These are phyloP conservation scores for Ametastegia equiseti DNA, from an alignment of 2,888 invertebrate genomes.

Conservation along the genomic window DNA sequence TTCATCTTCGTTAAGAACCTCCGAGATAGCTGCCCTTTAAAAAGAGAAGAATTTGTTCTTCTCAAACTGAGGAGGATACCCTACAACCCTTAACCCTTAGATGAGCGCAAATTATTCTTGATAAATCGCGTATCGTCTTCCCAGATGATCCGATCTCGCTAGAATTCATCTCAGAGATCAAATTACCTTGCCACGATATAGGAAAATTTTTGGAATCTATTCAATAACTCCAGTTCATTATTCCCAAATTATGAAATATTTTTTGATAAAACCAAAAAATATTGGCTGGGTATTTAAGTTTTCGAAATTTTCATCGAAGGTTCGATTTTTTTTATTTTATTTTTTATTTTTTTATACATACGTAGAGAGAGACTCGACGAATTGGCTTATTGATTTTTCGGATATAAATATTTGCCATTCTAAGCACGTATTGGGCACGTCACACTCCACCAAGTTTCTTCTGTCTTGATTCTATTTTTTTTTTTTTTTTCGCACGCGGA, in stretches of 20 bases:
- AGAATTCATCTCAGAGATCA: too few species aligned
- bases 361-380: not conserved
- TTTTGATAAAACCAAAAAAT: too few species aligned
- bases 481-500: not conserved
- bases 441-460: constrained; percentile 60
- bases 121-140: not conserved
- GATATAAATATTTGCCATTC: constrained; percentile 64
- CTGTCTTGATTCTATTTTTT: constrained; percentile 49
- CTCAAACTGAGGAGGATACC: not conserved
- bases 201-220: not conserved
- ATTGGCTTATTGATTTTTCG: constrained; percentile 59
- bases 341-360: not conserved
- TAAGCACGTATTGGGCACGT: constrained; percentile 62
- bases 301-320: not conserved
- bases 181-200: not conserved
- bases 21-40: constrained; percentile 43
- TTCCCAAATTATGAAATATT: too few species aligned
- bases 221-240: too few species aligned
- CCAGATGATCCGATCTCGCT: not conserved
- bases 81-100: not conserved
- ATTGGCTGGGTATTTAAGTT: not conserved
- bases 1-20: constrained; percentile 55
- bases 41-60: constrained; percentile 5
- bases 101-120: constrained; percentile 1
- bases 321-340: not conserved